Evolutionary conservation across 2,888 invertebrate genomes (phyloP).

Genomic region (Sarcophaga variegata): DNA sequence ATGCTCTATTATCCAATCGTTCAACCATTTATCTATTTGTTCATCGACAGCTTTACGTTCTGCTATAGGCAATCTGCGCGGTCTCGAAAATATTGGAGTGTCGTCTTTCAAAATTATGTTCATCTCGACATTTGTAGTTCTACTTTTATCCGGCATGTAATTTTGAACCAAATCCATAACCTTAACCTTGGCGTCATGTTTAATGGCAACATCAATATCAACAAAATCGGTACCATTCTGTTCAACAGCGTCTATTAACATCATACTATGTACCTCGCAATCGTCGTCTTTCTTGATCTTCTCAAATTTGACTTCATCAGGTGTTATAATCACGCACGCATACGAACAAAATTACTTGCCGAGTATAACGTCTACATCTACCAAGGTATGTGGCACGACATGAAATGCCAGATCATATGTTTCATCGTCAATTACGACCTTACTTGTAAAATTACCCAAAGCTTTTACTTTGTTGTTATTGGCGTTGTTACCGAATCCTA

Average conservation of each 20-base stretch:
- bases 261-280: background rate
- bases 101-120: conserved; percentile 46
- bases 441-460: too few relatives aligned
- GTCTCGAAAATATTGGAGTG: conserved; percentile 25
- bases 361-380: conserved; percentile 38
- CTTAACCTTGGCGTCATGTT: background rate
- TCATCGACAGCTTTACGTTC: conserved; percentile 29
- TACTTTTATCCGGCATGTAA: conserved; percentile 50
- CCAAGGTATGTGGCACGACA: conserved; percentile 30
- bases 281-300: background rate
- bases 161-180: conserved; percentile 25
- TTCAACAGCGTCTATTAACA: conserved; percentile 4
- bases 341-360: conserved; percentile 42
- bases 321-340: conserved; percentile 19
- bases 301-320: conserved; percentile 15
- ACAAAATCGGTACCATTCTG: conserved; percentile 3
- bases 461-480: too few relatives aligned
- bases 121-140: conserved; percentile 45
- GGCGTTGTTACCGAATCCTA: too few relatives aligned
- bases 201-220: too few relatives aligned
- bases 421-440: too few relatives aligned
- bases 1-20: conserved; percentile 56
- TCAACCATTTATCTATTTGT: conserved; percentile 39
- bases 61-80: background rate
- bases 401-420: conserved; percentile 25